These are phyloP conservation scores for Platerodrilus igneus DNA, from an alignment of 2,888 invertebrate genomes.

Conservation along the genomic window DNA sequence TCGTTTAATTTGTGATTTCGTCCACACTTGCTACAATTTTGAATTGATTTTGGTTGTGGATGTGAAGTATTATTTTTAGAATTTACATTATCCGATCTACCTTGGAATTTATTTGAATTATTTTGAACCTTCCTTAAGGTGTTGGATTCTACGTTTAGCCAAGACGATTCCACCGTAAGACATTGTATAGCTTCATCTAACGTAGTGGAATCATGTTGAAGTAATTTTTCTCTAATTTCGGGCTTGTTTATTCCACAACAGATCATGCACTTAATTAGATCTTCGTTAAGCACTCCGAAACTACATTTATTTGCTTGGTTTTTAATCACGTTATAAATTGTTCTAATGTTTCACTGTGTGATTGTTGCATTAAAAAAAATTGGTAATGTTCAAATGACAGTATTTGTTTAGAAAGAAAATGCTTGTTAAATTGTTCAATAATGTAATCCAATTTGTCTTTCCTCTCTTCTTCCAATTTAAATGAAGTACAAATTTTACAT, in stretches of 20 bases:
- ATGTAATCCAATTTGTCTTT: slow-evolving; percentile 16
- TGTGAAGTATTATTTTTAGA: too few species aligned
- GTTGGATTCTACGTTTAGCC: not conserved
- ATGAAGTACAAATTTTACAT: slow-evolving; percentile 26
- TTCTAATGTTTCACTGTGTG: slow-evolving; percentile 17
- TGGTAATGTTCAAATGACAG: slow-evolving; percentile 22
- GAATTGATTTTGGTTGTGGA: not conserved
- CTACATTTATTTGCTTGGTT: slow-evolving; percentile 7
- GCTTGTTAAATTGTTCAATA: slow-evolving; percentile 23
- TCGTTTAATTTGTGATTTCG: not conserved
- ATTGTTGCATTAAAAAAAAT: slow-evolving; percentile 21
- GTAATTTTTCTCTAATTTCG: slow-evolving; percentile 21
- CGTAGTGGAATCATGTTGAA: slow-evolving; percentile 22
- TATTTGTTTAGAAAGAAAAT: slow-evolving; percentile 26
- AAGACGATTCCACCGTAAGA: slow-evolving; percentile 6
- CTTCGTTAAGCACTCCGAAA: slow-evolving; percentile 3
- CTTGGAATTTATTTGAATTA: too few species aligned
- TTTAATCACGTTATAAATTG: slow-evolving; percentile 22
- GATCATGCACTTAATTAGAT: slow-evolving; percentile 23
- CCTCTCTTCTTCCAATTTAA: slow-evolving; percentile 19
- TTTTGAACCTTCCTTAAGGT: not conserved
- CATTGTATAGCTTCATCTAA: slow-evolving; percentile 25
- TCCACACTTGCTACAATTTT: not conserved
- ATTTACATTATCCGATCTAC: not conserved
- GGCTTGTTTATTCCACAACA: slow-evolving; percentile 25